These are phyloP conservation scores for Casuarius casuarius DNA, from an alignment of 2,113 vertebrate genomes.

Conservation along the genomic window DNA sequence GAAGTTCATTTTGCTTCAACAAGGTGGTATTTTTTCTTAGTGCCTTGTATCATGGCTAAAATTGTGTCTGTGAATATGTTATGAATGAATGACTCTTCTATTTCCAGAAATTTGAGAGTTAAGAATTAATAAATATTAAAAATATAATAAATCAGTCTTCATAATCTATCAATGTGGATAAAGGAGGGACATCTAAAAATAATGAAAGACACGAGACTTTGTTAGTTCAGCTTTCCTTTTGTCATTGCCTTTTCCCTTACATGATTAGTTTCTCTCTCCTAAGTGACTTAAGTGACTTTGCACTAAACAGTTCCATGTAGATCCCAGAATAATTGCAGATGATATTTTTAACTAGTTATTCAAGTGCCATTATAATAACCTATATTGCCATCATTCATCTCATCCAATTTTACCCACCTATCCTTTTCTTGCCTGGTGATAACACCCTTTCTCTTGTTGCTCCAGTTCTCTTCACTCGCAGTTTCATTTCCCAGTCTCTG, in stretches of 20 bases:
- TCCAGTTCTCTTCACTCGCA: neutral
- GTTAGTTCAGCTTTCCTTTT: neutral
- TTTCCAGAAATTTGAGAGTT: neutral
- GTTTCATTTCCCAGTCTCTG: neutral
- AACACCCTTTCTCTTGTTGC: neutral
- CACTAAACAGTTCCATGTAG: neutral
- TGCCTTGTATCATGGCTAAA: neutral
- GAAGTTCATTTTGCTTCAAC: neutral
- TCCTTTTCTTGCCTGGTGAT: neutral
- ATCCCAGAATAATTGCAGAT: neutral
- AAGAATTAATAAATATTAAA: neutral
- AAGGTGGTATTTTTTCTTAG: neutral
- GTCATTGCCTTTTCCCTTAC: neutral
- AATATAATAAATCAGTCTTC: neutral
- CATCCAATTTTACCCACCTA: neutral
- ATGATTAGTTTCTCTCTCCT: neutral
- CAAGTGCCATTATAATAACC: neutral
- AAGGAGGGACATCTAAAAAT: neutral
- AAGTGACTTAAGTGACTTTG: neutral
- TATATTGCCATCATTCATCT: neutral
- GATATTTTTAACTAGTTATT: neutral
- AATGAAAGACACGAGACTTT: fast-evolving
- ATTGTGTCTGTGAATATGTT: neutral
- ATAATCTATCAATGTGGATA: neutral
- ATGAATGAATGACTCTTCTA: neutral